A percentile compares a stretch with the other conserved stretches of the same genome.
Conservation (phyloP, 2,113 vertebrate species). For the Microtus pennsylvanicus region DNA sequence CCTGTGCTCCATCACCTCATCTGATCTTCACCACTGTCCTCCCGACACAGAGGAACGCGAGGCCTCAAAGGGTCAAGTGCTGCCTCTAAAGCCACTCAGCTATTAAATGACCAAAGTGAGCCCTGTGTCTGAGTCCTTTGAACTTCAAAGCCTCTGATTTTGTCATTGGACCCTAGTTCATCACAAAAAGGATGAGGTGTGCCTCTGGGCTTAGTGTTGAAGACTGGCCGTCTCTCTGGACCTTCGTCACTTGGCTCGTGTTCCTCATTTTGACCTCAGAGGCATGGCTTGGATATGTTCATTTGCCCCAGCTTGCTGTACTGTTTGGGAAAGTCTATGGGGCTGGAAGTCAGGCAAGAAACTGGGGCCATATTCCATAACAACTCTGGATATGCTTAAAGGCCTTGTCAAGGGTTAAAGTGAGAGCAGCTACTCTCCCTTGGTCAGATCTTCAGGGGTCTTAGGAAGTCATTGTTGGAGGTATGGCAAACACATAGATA, state of each 20-base stretch:
- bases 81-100: background rate
- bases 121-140: too few species aligned
- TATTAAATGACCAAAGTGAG: background rate
- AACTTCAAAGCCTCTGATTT: background rate
- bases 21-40: background rate
- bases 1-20: background rate
- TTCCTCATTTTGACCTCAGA: background rate
- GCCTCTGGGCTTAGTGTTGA: rapidly evolving
- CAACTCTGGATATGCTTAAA: background rate
- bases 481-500: background rate
- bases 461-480: background rate
- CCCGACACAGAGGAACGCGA: background rate
- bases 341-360: background rate
- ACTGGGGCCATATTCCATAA: background rate
- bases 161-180: too few species aligned
- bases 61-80: background rate
- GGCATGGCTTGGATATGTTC: background rate
- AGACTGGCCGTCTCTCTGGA: background rate
- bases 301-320: background rate
- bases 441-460: background rate
- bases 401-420: background rate
- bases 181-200: background rate
- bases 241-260: background rate
- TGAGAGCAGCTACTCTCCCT: background rate
- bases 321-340: background rate